Evolutionary conservation across 2,888 invertebrate species (phyloP).

Genomic region (Galerucella pusilla): DNA sequence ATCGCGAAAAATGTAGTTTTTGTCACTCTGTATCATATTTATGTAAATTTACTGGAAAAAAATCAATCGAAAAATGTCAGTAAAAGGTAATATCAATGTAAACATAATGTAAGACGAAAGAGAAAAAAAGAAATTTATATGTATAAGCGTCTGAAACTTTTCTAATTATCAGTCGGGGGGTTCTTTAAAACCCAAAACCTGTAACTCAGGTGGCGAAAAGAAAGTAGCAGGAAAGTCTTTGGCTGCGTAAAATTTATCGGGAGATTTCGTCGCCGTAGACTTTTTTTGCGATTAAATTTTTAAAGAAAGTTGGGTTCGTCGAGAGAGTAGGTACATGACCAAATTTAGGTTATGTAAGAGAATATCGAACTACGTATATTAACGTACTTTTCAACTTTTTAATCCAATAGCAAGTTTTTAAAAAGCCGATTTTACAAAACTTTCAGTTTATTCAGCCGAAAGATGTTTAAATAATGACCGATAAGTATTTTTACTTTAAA

Average conservation of each 20-base stretch:
- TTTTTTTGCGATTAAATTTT: conserved; percentile 32
- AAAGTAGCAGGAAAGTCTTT: conserved; percentile 27
- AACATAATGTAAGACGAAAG: conserved; percentile 15
- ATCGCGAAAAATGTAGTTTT: too few relatives aligned
- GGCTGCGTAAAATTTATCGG: conserved; percentile 32
- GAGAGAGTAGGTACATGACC: conserved; percentile 9
- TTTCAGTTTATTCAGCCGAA: not conserved
- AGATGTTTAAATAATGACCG: too few relatives aligned
- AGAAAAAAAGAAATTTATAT: conserved; percentile 16
- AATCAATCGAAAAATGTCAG: conserved; percentile 3
- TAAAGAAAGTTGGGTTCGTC: conserved; percentile 20
- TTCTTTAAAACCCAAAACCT: conserved; percentile 28
- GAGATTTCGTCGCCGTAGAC: conserved; percentile 27
- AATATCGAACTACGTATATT: conserved; percentile 16
- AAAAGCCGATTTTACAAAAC: not conserved
- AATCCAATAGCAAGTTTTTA: not conserved
- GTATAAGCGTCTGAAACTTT: conserved; percentile 22
- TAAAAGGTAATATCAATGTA: conserved; percentile 16
- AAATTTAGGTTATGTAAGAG: conserved; percentile 7
- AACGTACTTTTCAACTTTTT: conserved; percentile 6
- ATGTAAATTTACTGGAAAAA: not conserved
- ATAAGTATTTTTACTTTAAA: too few relatives aligned
- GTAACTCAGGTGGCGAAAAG: conserved; percentile 33
- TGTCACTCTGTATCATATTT: too few relatives aligned
- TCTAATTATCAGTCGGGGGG: conserved; percentile 32